These are phyloP conservation scores for Drosophila sp. DNA, from an alignment of 1,140 invertebrate genomes.

Conservation along the genomic window DNA sequence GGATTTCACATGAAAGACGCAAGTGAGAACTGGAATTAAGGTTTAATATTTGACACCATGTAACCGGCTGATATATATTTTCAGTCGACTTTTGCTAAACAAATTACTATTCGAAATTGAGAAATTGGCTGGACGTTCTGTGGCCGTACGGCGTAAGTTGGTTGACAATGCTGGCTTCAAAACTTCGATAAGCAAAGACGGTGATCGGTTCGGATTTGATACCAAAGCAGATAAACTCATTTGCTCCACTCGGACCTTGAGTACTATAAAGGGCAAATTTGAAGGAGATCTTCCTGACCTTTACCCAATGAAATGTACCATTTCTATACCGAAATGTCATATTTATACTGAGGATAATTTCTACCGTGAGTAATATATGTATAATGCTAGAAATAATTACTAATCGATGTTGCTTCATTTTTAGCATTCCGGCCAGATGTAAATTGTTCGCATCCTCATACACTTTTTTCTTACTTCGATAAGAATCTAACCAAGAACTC, in stretches of 20 bases:
- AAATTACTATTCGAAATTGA: slow-evolving; percentile 90
- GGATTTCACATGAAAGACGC: slow-evolving; percentile 88
- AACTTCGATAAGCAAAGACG: slow-evolving; percentile 86
- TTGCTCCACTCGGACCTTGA: slow-evolving; percentile 86
- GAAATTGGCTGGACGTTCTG: slow-evolving; percentile 84
- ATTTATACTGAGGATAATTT: slow-evolving; percentile 86
- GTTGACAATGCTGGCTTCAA: slow-evolving; percentile 84
- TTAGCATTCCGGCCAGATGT: slow-evolving; percentile 85
- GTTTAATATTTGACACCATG: neutral
- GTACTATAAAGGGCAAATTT: slow-evolving; percentile 84
- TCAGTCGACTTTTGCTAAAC: slow-evolving; percentile 87
- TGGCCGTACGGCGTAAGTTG: slow-evolving; percentile 85
- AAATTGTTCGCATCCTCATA: slow-evolving; percentile 87
- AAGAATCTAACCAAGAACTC: slow-evolving; percentile 86
- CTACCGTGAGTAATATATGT: slow-evolving; percentile 87
- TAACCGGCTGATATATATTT: slow-evolving; percentile 33
- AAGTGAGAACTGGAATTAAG: slow-evolving; percentile 84
- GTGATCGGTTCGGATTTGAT: slow-evolving; percentile 87
- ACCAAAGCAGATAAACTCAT: slow-evolving; percentile 87
- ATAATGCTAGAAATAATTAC: neutral
- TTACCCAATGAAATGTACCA: slow-evolving; percentile 87
- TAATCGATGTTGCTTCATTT: slow-evolving; percentile 31
- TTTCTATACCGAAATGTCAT: slow-evolving; percentile 87
- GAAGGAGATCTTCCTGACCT: slow-evolving; percentile 87
- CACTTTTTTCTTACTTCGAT: slow-evolving; percentile 89